Base-by-base conservation (phyloP, 2,888 invertebrate species). In the Dichetophora obliterata region DNA sequence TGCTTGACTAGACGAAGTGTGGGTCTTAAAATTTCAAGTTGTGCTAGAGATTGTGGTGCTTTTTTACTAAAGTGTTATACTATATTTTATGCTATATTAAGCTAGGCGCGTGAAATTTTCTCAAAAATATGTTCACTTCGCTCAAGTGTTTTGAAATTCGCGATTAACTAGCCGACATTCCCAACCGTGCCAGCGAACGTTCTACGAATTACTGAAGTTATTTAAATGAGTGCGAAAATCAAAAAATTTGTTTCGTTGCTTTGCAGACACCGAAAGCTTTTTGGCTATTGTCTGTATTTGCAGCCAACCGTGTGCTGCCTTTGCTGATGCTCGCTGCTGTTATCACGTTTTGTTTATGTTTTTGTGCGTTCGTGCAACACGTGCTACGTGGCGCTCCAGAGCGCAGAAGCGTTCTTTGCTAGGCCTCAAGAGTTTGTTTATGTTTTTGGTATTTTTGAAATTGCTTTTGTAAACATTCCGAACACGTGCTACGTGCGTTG, bases 171-270 rank as follows among this genome's bases (percentile, higher is more conserved):
- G 22, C 16, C 34, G 8, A 63, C 74, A 70, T 31, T 3, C 54
- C 19, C 70, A 34, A 84, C 86, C 83, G 83, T 77, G 79, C 81
- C 80, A 83, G 84, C 80, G 80, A 81, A 84, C 86, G 85, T 80
- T 83, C 83, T 82, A 80, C 83, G 80, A 83, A 83, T 83, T 84
- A 87, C 87, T 87, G 84, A 86, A 77, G 80, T 80, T 14, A 27
- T 16, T 16, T 8, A 57, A 57, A 6, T 6, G n/a, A n/a, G 19
- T 22, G n/a, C 27, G n/a, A 24, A 37, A 37, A 37, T 37, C 37
- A 37, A 8, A 37, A 9, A n/a, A 82, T 82, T 80, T 31, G 43
- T 77, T 79, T 78, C 82, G n/a, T 50, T 37, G 59, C 75, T 77
- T 75, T 77, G 78, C 80, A 79, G 80, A 54, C 52, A 52, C 9